Conservation (phyloP, 2,113 vertebrate species). For the Stigmatopora nigra region DNA sequence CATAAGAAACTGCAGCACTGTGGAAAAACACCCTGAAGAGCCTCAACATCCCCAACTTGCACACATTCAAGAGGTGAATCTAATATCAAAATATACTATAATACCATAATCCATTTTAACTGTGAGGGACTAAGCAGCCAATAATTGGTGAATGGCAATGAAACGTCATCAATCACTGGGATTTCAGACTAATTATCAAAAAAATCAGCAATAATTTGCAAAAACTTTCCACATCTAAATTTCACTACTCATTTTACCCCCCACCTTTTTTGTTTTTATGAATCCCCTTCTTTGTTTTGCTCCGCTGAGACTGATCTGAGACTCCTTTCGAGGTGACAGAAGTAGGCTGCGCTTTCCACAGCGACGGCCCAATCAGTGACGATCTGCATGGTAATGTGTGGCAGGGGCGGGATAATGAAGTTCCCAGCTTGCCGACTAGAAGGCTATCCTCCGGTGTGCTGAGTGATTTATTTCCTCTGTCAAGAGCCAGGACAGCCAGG, state of each 20-base stretch:
- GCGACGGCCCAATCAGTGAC: constrained; percentile 82
- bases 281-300: constrained; percentile 22
- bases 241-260: constrained; percentile 4
- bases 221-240: constrained; percentile 38
- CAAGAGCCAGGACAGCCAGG: constrained; percentile 93
- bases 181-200: constrained; percentile 25
- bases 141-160: too few relatives aligned
- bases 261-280: constrained; percentile 4
- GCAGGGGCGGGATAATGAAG: constrained; percentile 98
- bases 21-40: constrained; percentile 39
- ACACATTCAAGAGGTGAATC: not conserved
- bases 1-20: constrained; percentile 39
- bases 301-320: constrained; percentile 78
- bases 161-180: too few relatives aligned
- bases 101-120: too few relatives aligned
- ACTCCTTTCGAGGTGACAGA: constrained; percentile 82
- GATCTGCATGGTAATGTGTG: constrained; percentile 95
- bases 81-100: too few relatives aligned
- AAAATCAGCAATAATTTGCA: constrained; percentile 11
- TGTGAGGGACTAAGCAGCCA: too few relatives aligned
- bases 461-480: constrained; percentile 99
- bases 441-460: constrained; percentile 95
- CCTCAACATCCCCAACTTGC: not conserved
- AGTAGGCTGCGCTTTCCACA: constrained; percentile 80
- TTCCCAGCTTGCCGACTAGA: constrained; percentile 95